Evolutionary conservation across 2,888 invertebrate species (phyloP).

Genomic region (Unio delphinus): DNA sequence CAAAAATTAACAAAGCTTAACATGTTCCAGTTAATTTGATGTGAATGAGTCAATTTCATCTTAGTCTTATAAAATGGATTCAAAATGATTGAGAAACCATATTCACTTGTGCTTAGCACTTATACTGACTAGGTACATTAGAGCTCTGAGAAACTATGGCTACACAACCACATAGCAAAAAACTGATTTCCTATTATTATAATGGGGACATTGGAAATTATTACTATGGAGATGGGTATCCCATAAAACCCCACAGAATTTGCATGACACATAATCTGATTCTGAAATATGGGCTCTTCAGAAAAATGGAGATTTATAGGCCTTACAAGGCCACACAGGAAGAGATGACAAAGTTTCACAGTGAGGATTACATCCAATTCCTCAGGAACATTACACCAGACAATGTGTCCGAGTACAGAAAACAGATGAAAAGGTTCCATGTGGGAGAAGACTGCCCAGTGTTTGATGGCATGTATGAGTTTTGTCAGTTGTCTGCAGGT

Average conservation of each 20-base stretch:
- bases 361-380: constrained; percentile 98
- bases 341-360: constrained; percentile 99
- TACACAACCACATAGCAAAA: constrained; percentile 76
- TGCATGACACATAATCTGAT: constrained; percentile 99
- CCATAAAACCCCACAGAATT: constrained; percentile 99
- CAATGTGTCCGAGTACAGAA: constrained; percentile 98
- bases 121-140: too few relatives aligned
- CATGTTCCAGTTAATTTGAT: too few relatives aligned
- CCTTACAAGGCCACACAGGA: constrained; percentile 99
- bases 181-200: constrained; percentile 98
- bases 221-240: constrained; percentile 99
- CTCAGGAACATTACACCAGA: constrained; percentile 95
- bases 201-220: constrained; percentile 99
- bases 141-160: constrained; percentile 35
- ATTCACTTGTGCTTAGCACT: too few relatives aligned
- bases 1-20: too few relatives aligned
- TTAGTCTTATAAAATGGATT: too few relatives aligned
- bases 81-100: too few relatives aligned
- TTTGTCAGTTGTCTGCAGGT: constrained; percentile 97
- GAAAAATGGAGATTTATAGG: constrained; percentile 99
- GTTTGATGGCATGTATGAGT: constrained; percentile 98
- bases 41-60: too few relatives aligned
- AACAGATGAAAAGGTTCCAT: constrained; percentile 95
- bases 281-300: constrained; percentile 97
- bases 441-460: constrained; percentile 99